Percentiles rank a stretch among this genome's conserved stretches.
phyloP scores from a whole-genome alignment of 2,888 invertebrate genomes.

The Amphipyra berbera region DNA sequence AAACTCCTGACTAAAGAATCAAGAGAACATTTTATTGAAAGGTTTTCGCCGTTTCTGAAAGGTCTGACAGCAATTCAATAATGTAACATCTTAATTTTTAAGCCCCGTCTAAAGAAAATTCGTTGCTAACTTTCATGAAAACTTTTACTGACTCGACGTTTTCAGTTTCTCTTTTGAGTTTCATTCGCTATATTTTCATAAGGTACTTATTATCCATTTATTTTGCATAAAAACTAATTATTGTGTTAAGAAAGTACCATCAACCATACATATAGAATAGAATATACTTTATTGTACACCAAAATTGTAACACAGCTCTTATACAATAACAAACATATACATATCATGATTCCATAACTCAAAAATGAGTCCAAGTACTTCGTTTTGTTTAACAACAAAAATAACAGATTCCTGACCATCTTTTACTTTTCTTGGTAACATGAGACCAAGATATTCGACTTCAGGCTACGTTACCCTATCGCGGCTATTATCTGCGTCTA shows the following conservation, averaged over 20 bases:
- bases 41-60: constrained; percentile 22
- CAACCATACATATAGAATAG: too few relatives aligned
- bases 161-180: constrained; percentile 15
- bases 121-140: constrained; percentile 25
- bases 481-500: constrained; percentile 52
- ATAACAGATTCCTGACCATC: background rate
- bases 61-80: constrained; percentile 44
- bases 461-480: constrained; percentile 55
- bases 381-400: background rate
- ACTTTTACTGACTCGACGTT: constrained; percentile 25
- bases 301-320: too few relatives aligned
- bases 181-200: constrained; percentile 8
- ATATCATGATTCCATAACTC: too few relatives aligned
- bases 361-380: too few relatives aligned
- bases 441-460: constrained; percentile 14
- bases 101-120: constrained; percentile 37
- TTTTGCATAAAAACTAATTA: too few relatives aligned
- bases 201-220: background rate
- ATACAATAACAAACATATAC: too few relatives aligned
- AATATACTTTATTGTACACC: too few relatives aligned
- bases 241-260: too few relatives aligned
- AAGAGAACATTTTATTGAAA: constrained; percentile 33
- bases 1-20: constrained; percentile 21
- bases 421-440: constrained; percentile 9
- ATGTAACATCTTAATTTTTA: constrained; percentile 35